These are phyloP conservation scores for Halichoerus grypus DNA, from an alignment of 2,113 vertebrate species.

Conservation along the genomic window DNA sequence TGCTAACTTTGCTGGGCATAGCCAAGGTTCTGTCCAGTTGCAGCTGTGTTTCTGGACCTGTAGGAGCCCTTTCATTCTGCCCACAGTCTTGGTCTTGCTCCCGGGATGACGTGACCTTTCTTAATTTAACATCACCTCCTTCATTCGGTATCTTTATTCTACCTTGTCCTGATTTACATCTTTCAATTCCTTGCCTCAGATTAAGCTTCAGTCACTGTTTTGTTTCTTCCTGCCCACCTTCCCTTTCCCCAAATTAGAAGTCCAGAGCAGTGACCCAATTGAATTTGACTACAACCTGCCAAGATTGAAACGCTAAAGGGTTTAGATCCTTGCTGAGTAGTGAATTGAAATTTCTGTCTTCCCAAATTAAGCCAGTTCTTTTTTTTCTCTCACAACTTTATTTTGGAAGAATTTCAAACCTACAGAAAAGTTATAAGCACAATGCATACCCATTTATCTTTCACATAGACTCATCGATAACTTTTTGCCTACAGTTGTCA, in stretches of 20 bases:
- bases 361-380: conserved; percentile 29
- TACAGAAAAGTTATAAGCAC: neutral
- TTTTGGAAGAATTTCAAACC: conserved; percentile 34
- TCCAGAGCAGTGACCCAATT: neutral
- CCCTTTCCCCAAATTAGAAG: conserved; percentile 23
- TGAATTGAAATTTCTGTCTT: conserved; percentile 46
- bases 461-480: neutral
- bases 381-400: neutral
- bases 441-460: neutral
- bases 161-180: neutral
- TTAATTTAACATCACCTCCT: neutral
- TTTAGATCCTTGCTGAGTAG: neutral
- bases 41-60: neutral
- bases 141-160: conserved; percentile 33
- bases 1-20: neutral
- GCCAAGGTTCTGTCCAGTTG: neutral
- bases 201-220: conserved; percentile 46
- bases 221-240: conserved; percentile 46
- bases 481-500: neutral
- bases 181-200: conserved; percentile 32
- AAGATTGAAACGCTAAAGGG: neutral
- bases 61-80: neutral
- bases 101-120: neutral
- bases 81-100: neutral
- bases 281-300: neutral